phyloP scores from a whole-genome alignment of 2,113 vertebrate species.

The Rhineura floridana region DNA sequence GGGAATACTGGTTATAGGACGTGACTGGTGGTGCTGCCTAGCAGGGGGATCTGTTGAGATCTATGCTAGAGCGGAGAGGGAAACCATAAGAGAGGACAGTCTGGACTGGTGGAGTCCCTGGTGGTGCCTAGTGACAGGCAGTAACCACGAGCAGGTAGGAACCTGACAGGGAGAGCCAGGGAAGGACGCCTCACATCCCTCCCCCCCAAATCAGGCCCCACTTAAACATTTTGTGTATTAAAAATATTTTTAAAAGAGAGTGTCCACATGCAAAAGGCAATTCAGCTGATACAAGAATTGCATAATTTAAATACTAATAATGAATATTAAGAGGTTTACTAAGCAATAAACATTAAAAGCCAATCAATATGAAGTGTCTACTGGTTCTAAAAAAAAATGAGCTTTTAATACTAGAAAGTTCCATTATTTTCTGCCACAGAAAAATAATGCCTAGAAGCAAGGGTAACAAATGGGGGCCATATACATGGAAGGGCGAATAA shows the following conservation, averaged over 20 bases:
- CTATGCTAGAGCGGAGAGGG: too few relatives aligned
- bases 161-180: too few relatives aligned
- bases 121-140: too few relatives aligned
- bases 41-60: too few relatives aligned
- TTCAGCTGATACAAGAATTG: not conserved
- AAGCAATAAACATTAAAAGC: not conserved
- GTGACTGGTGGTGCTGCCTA: too few relatives aligned
- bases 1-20: too few relatives aligned
- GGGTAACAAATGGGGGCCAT: not conserved
- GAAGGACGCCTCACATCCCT: too few relatives aligned
- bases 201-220: not conserved
- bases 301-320: not conserved
- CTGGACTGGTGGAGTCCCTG: too few relatives aligned
- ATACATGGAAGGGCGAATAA: not conserved
- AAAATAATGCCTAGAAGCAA: not conserved
- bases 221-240: not conserved
- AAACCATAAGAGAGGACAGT: too few relatives aligned
- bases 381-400: not conserved
- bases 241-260: not conserved
- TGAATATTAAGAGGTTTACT: not conserved
- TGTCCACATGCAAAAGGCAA: not conserved
- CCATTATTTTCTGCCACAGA: not conserved
- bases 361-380: not conserved
- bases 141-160: too few relatives aligned
- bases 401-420: not conserved